Conservation (phyloP, 2,797 vertebrate genomes). For the Pangasius sanitwongsei region DNA sequence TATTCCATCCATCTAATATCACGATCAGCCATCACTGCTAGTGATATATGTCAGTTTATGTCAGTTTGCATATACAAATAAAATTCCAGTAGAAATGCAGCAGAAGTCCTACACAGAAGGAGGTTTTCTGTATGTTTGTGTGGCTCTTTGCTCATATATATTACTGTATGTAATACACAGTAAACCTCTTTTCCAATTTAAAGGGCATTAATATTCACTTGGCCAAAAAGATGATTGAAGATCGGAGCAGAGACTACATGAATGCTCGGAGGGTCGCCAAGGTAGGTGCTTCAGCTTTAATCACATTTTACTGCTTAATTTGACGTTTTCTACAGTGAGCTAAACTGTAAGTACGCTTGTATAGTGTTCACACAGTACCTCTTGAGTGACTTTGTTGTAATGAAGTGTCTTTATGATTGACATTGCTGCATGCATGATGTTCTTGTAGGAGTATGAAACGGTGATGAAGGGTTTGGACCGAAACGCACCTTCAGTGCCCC, state of each 20-base stretch:
- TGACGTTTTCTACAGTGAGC: background rate
- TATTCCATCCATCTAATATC: background rate
- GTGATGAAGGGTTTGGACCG: slow-evolving; percentile 98
- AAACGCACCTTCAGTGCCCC: slow-evolving; percentile 96
- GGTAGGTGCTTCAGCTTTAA: slow-evolving; percentile 71
- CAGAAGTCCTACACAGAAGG: background rate
- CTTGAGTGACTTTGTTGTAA: background rate
- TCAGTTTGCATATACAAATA: background rate
- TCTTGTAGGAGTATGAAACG: slow-evolving; percentile 91
- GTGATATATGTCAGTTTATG: background rate
- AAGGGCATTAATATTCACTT: slow-evolving; percentile 98
- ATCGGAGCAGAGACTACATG: slow-evolving; percentile 99
- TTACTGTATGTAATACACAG: background rate
- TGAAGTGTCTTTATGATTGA: background rate
- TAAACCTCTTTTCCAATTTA: slow-evolving; percentile 13
- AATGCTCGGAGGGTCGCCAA: slow-evolving; percentile 98
- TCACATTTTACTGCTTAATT: background rate
- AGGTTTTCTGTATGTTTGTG: background rate
- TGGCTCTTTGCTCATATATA: background rate
- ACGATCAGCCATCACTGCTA: background rate
- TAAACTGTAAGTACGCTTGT: background rate
- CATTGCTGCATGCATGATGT: background rate
- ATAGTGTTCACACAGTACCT: background rate
- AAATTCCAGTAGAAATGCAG: background rate
- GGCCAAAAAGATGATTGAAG: slow-evolving; percentile 99